Percentiles rank a stretch among this genome's conserved stretches.
Evolutionary conservation across 2,113 vertebrate genomes (phyloP).

Genomic region (Psephotus haematonotus): DNA sequence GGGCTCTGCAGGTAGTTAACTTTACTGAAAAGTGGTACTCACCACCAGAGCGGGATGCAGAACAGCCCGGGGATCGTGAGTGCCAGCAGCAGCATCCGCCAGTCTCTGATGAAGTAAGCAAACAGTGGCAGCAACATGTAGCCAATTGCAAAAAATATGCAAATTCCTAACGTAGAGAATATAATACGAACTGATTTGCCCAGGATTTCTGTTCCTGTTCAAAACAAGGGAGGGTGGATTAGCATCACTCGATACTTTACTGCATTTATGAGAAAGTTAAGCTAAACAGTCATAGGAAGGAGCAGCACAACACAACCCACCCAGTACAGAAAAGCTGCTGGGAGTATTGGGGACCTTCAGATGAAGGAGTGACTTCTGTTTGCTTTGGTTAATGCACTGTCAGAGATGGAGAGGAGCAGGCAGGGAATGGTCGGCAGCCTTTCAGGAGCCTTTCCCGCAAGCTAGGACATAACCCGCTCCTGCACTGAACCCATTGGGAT

Average conservation of each 20-base stretch:
- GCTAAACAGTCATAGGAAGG: background rate
- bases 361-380: background rate
- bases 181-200: constrained; percentile 80
- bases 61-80: constrained; percentile 78
- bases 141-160: constrained; percentile 85
- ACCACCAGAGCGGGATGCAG: constrained; percentile 88
- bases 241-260: constrained; percentile 46
- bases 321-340: background rate
- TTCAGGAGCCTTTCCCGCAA: background rate
- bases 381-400: background rate
- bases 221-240: constrained; percentile 66
- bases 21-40: constrained; percentile 53
- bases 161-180: constrained; percentile 86
- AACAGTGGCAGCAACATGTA: constrained; percentile 89
- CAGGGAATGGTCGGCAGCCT: background rate
- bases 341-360: background rate
- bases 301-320: background rate
- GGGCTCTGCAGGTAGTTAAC: background rate
- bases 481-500: background rate
- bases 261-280: background rate
- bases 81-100: constrained; percentile 84
- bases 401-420: background rate
- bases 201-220: constrained; percentile 88
- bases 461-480: background rate
- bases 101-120: constrained; percentile 88